Base-by-base conservation (phyloP, 2,888 invertebrate species). In the Brachylomia viminalis region DNA sequence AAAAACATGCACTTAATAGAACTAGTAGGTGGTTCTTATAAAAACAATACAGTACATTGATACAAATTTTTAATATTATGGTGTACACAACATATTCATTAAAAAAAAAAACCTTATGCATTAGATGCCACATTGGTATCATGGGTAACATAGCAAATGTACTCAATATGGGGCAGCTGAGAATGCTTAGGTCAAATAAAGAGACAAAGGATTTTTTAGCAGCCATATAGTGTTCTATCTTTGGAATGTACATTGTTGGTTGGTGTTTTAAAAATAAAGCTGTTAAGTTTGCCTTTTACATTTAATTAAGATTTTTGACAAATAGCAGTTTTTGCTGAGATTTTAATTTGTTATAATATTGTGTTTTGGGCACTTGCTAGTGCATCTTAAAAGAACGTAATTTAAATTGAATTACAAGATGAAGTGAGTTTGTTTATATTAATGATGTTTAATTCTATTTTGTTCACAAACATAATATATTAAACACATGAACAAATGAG, bases 161-260 rank as follows among this genome's bases (percentile, higher is more conserved):
- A 38, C 8, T 33, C 17, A 45, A 20, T 2, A 47, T 17, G 17
- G n/a, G 54, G 15, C 38, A 56, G n/a, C 49, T 61, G 65, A 79
- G 72, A 69, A 69, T 74, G 33, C 20, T 69, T 66, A 66, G 38
- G 10, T 62, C n/a, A 64, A 30, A 64, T 70, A 71, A 62, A 65
- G 64, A 79, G 30, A 56, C 61, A 59, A 72, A 23, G 23, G 62
- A 68, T 62, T 59, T 56, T 42, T 27, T 56, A 76, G 77, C 61
- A 72, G 71, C 84, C 84, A 77, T 73, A 77, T 65, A 77, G 68
- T 73, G 68, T 73, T 73, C 59, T 77, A 72, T 83, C 83, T 83
- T 83, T 83, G 83, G 83, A 83, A 84, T 83, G 83, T 83, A 83
- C n/a, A 80, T 75, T 67, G 56, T 58, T 66, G 58, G 15, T 83